Percentiles rank a stretch among this genome's conserved stretches.
Conservation (phyloP, 2,888 invertebrate genomes). For the Limenitis camilla region DNA sequence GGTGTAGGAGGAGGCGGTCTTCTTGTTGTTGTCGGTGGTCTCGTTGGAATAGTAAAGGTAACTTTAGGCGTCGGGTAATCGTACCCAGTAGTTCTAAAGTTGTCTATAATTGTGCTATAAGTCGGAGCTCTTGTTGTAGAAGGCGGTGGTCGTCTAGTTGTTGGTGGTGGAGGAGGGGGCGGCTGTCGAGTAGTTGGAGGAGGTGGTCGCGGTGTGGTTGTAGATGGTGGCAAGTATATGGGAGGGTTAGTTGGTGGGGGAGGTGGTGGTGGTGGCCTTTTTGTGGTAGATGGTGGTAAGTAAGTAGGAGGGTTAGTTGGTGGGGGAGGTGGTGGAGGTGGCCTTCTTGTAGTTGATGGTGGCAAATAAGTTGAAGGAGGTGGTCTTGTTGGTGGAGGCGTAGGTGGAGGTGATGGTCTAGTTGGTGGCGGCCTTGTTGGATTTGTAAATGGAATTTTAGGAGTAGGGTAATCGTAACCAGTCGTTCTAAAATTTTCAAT, state of each 20-base stretch:
- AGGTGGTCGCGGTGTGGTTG: slow-evolving; percentile 12
- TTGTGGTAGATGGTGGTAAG: slow-evolving; percentile 1
- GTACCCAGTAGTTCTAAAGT: slow-evolving; percentile 39
- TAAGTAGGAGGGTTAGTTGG: slow-evolving; percentile 10
- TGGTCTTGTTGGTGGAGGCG: neutral
- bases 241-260: slow-evolving; percentile 14
- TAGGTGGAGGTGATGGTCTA: slow-evolving; percentile 21
- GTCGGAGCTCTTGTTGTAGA: slow-evolving; percentile 17
- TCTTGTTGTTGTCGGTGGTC: too few species aligned
- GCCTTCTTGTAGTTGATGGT: slow-evolving; percentile 14
- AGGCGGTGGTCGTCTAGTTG: slow-evolving; percentile 9
- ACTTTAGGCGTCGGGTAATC: slow-evolving; percentile 37
- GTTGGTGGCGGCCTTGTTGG: slow-evolving; percentile 15
- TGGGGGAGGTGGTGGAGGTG: slow-evolving; percentile 5
- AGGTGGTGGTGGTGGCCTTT: slow-evolving; percentile 2
- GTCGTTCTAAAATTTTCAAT: slow-evolving; percentile 32
- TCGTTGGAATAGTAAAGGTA: slow-evolving; percentile 31
- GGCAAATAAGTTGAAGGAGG: slow-evolving; percentile 14
- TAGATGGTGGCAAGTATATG: neutral
- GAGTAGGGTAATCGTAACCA: slow-evolving; percentile 41
- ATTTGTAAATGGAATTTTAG: slow-evolving; percentile 33
- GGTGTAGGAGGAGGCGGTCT: slow-evolving; percentile 4
- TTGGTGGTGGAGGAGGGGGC: slow-evolving; percentile 8
- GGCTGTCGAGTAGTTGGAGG: slow-evolving; percentile 12
- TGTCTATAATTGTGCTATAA: slow-evolving; percentile 16